These are phyloP conservation scores for Uria lomvia DNA, from an alignment of 2,113 vertebrate species.

Conservation along the genomic window DNA sequence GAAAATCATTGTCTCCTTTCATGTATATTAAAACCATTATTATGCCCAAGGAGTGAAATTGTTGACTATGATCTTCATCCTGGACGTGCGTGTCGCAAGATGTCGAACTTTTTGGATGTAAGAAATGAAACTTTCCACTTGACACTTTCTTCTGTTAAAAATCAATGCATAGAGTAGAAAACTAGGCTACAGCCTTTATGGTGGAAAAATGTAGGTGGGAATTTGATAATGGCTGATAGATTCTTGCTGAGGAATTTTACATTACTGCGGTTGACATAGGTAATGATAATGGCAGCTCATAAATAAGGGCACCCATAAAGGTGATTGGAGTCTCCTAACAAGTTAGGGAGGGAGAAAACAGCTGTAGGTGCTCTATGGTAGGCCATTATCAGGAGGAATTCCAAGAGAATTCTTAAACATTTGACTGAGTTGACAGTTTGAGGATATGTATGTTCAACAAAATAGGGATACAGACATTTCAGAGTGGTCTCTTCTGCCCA, in stretches of 20 bases:
- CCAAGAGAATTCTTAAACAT: not conserved
- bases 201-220: not conserved
- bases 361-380: not conserved
- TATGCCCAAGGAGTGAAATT: not conserved
- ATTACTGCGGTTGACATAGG: not conserved
- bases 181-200: not conserved
- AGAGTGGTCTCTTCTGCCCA: not conserved
- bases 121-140: not conserved
- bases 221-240: not conserved
- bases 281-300: not conserved
- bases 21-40: not conserved
- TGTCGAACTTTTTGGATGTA: not conserved
- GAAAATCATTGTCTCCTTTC: not conserved
- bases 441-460: not conserved
- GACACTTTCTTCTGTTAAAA: not conserved
- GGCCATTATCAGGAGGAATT: not conserved
- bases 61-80: not conserved
- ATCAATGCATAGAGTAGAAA: not conserved
- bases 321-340: not conserved
- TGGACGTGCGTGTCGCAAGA: not conserved
- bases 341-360: not conserved
- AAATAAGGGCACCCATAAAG: not conserved
- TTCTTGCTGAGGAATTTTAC: not conserved
- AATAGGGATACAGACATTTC: not conserved
- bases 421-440: not conserved